Conservation (phyloP, 2,113 vertebrate species). For the Capreolus pygargus region DNA sequence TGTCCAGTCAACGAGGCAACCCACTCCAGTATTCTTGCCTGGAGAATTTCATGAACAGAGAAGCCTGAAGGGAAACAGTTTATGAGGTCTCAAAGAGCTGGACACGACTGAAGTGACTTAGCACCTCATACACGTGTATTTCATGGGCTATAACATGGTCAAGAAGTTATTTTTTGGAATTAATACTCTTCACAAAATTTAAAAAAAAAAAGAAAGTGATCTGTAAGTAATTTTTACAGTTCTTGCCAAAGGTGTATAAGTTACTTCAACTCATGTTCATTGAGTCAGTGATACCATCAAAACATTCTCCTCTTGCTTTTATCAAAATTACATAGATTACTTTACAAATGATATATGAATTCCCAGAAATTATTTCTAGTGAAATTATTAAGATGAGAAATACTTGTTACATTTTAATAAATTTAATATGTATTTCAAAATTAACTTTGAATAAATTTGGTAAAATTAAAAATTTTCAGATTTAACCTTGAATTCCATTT, state of each 20-base stretch:
- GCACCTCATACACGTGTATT: background rate
- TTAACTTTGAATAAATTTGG: background rate
- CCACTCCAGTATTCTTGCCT: background rate
- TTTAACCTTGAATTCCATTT: background rate
- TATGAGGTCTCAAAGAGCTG: background rate
- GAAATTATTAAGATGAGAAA: background rate
- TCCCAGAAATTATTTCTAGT: background rate
- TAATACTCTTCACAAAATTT: background rate
- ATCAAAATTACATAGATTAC: background rate
- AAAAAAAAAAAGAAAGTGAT: background rate
- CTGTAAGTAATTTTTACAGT: background rate
- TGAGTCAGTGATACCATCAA: background rate
- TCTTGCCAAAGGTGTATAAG: background rate
- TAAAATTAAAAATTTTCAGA: background rate
- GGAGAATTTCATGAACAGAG: background rate
- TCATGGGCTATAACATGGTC: background rate
- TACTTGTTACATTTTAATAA: background rate
- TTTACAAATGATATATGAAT: background rate
- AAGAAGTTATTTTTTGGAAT: background rate
- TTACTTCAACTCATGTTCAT: background rate
- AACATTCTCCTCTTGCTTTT: background rate
- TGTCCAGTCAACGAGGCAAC: background rate
- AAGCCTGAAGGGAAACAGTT: background rate
- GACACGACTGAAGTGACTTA: background rate
- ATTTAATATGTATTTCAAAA: background rate